These are phyloP conservation scores for Listronotus bonariensis DNA, from an alignment of 1,140 invertebrate genomes.

Conservation along the genomic window DNA sequence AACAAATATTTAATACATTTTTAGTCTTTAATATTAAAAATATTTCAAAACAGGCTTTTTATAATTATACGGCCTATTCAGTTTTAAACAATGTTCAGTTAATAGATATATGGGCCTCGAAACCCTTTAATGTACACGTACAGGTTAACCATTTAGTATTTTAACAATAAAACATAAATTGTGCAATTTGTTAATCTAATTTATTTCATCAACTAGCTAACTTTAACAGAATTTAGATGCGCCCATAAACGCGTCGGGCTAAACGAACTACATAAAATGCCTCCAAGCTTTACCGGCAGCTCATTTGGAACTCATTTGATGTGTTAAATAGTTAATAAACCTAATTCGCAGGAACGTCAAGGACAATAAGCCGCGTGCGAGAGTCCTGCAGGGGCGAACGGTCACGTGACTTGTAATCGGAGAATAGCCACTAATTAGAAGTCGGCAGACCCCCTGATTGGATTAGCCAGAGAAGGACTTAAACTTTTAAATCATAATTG, in stretches of 20 bases:
- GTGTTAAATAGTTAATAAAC: slow-evolving; percentile 46
- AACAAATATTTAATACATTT: too few relatives aligned
- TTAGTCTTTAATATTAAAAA: too few relatives aligned
- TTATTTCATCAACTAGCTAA: slow-evolving; percentile 16
- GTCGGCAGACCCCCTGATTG: neutral
- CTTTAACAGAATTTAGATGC: slow-evolving; percentile 12
- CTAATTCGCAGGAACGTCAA: slow-evolving; percentile 45
- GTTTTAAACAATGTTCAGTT: too few relatives aligned
- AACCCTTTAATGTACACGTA: too few relatives aligned
- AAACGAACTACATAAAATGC: too few relatives aligned
- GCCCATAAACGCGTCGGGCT: slow-evolving; percentile 3
- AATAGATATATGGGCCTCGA: too few relatives aligned
- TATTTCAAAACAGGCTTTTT: too few relatives aligned
- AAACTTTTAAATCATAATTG: too few relatives aligned
- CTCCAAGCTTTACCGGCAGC: slow-evolving; percentile 2
- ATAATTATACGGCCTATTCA: too few relatives aligned
- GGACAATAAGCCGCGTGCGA: slow-evolving; percentile 42
- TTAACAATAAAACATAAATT: too few relatives aligned
- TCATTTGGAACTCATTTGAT: slow-evolving; percentile 37
- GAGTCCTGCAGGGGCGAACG: slow-evolving; percentile 35
- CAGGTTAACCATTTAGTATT: too few relatives aligned
- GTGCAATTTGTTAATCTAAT: too few relatives aligned
- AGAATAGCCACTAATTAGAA: slow-evolving; percentile 48
- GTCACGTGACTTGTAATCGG: slow-evolving; percentile 49
- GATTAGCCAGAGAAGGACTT: slow-evolving; percentile 2